Conservation (phyloP, 2,888 invertebrate genomes). For the Mesodorylaimus sp. region DNA sequence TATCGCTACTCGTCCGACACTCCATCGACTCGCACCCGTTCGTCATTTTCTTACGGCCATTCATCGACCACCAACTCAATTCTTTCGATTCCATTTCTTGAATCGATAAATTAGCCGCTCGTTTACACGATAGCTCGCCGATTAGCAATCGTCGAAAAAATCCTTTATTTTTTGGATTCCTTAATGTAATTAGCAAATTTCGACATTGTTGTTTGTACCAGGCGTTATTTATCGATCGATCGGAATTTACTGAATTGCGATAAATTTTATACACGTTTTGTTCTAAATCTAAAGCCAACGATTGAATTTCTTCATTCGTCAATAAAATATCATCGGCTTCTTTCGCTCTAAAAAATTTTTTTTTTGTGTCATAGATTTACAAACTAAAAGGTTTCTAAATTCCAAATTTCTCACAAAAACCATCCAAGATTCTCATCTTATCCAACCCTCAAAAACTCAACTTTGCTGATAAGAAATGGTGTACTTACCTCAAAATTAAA, state of each 20-base stretch:
- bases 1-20: constrained; percentile 20
- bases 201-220: not conserved
- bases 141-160: constrained; percentile 36
- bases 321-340: constrained; percentile 24
- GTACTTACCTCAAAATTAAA: too few species aligned
- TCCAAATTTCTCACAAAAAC: too few species aligned
- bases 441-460: too few species aligned
- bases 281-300: constrained; percentile 55
- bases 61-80: constrained; percentile 1
- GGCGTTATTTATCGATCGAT: not conserved
- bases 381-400: too few species aligned
- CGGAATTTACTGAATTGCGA: too few species aligned
- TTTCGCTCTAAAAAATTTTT: constrained; percentile 9
- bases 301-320: constrained; percentile 31
- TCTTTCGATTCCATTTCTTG: not conserved
- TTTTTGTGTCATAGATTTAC: too few species aligned
- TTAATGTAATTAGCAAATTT: not conserved
- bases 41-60: not conserved
- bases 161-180: constrained; percentile 38
- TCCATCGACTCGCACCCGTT: not conserved
- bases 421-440: too few species aligned
- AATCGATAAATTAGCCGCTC: not conserved
- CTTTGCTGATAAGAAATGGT: too few species aligned
- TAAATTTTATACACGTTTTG: constrained; percentile 54
- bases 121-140: not conserved